phyloP scores from a whole-genome alignment of 2,888 invertebrate species.

The Sinelater perroti region DNA sequence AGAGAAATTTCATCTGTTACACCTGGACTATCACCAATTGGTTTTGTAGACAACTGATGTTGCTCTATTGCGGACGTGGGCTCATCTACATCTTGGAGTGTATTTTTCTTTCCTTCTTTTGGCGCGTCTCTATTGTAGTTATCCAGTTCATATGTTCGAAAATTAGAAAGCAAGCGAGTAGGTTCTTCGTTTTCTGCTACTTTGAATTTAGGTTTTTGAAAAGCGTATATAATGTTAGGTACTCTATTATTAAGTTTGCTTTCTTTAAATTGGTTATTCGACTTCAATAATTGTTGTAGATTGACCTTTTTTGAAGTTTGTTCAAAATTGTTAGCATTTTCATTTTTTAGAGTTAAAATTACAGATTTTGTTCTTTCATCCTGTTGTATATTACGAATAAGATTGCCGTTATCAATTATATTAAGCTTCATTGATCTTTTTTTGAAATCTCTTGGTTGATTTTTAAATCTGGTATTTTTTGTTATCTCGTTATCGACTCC shows the following conservation, averaged over 20 bases:
- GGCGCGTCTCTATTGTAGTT: neutral
- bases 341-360: slow-evolving; percentile 33
- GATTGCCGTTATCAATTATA: slow-evolving; percentile 34
- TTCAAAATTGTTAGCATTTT: too few relatives aligned
- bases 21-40: neutral
- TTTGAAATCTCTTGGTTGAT: too few relatives aligned
- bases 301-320: too few relatives aligned
- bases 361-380: slow-evolving; percentile 28
- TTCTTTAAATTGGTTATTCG: too few relatives aligned
- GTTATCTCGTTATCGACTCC: neutral
- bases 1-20: neutral
- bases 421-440: slow-evolving; percentile 32
- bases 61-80: slow-evolving; percentile 50
- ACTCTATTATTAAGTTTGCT: too few relatives aligned
- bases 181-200: neutral
- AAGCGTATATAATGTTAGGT: too few relatives aligned
- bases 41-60: slow-evolving; percentile 38
- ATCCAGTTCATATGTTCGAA: neutral
- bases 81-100: slow-evolving; percentile 46
- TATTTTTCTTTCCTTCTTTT: slow-evolving; percentile 31
- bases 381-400: slow-evolving; percentile 34
- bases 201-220: neutral
- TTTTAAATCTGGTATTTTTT: neutral
- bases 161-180: too few relatives aligned
- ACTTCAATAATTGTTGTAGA: too few relatives aligned